Percentiles rank a stretch among this genome's conserved stretches.
Evolutionary conservation across 1,140 invertebrate genomes (phyloP).

Genomic region (Diabrotica undecimpunctata): DNA sequence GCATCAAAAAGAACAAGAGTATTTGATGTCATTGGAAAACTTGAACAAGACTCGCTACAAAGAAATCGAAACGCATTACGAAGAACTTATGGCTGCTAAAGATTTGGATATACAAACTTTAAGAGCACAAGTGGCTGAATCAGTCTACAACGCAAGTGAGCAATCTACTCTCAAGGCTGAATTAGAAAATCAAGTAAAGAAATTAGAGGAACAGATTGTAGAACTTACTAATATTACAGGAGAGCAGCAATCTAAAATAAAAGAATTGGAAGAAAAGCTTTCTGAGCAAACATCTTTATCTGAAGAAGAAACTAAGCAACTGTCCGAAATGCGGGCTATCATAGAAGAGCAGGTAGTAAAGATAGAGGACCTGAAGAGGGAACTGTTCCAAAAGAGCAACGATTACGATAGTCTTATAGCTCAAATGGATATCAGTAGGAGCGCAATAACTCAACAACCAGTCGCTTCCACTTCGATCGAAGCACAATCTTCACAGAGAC

Average conservation of each 20-base stretch:
- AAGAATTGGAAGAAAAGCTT: conserved; percentile 44
- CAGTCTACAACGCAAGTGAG: conserved; percentile 21
- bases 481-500: background rate
- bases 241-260: conserved; percentile 4
- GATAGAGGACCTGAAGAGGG: conserved; percentile 62
- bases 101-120: conserved; percentile 31
- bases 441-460: conserved; percentile 27
- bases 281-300: conserved; percentile 52
- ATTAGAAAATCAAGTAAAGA: background rate
- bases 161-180: background rate
- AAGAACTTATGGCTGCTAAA: conserved; percentile 32
- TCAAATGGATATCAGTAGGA: conserved; percentile 41
- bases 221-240: conserved; percentile 17
- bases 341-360: conserved; percentile 65
- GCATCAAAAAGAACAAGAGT: conserved; percentile 30
- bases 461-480: background rate
- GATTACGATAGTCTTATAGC: conserved; percentile 53
- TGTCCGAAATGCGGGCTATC: conserved; percentile 52
- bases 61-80: conserved; percentile 33
- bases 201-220: conserved; percentile 21
- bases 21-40: conserved; percentile 23
- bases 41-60: conserved; percentile 25
- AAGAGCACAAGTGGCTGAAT: conserved; percentile 23
- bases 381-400: conserved; percentile 56
- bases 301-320: conserved; percentile 54